A percentile compares a stretch with the other conserved stretches of the same genome.
Conservation (phyloP, 1,140 invertebrate genomes). For the Melipona quadrifasciata region DNA sequence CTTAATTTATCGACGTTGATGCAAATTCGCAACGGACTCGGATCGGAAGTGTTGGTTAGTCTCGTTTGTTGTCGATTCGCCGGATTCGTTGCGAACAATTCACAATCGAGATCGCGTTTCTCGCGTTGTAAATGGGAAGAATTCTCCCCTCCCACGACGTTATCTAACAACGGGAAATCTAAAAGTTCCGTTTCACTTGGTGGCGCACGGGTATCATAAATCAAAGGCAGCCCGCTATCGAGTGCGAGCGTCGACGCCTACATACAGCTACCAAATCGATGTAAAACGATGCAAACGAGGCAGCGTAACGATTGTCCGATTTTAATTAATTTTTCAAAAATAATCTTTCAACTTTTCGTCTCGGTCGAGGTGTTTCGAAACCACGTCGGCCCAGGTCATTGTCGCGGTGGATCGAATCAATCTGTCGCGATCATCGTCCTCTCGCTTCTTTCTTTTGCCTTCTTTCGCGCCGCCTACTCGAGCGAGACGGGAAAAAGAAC, state of each 20-base stretch:
- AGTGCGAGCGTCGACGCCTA: not conserved
- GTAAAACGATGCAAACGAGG: not conserved
- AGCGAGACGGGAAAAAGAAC: not conserved
- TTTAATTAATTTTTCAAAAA: too few species aligned
- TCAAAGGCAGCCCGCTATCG: slow-evolving; percentile 13
- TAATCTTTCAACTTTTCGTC: too few species aligned
- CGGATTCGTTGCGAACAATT: slow-evolving; percentile 15
- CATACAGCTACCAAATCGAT: not conserved
- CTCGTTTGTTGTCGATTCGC: not conserved
- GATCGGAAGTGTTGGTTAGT: not conserved
- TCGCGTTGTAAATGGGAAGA: slow-evolving; percentile 33
- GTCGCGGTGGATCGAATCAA: not conserved
- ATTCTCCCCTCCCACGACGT: slow-evolving; percentile 30
- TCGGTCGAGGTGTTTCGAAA: not conserved
- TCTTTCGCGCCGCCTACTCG: not conserved
- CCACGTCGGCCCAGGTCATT: not conserved
- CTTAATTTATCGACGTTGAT: too few species aligned
- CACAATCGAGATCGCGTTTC: slow-evolving; percentile 37
- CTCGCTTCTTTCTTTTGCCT: not conserved
- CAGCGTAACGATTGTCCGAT: not conserved
- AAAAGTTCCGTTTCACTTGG: slow-evolving; percentile 49
- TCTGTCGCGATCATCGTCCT: not conserved
- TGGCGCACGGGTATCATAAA: slow-evolving; percentile 22
- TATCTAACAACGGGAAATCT: slow-evolving; percentile 55
- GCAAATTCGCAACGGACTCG: too few species aligned